Evolutionary conservation across 2,888 invertebrate species (phyloP).

Genomic region (Acanthosepion esculentum): DNA sequence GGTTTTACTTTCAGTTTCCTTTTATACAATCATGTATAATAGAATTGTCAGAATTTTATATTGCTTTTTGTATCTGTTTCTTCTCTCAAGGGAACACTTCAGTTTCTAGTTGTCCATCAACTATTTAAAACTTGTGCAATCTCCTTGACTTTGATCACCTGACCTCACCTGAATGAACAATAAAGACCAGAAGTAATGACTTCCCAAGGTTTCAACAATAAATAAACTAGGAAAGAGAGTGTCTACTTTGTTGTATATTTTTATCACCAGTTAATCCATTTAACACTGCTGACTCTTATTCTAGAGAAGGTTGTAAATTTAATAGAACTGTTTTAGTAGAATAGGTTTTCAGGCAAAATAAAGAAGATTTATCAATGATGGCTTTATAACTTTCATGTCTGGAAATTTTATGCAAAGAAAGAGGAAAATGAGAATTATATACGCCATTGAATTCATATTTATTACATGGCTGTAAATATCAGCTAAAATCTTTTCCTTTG

Average conservation of each 20-base stretch:
- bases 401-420: too few relatives aligned
- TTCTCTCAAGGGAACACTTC: background rate
- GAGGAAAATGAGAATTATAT: too few relatives aligned
- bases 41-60: background rate
- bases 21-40: background rate
- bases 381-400: too few relatives aligned
- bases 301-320: slow-evolving; percentile 4
- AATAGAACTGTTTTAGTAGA: background rate
- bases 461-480: too few relatives aligned
- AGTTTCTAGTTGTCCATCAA: slow-evolving; percentile 33
- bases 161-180: background rate
- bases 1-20: background rate
- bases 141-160: slow-evolving; percentile 9
- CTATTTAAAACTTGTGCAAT: background rate
- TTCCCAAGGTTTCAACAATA: background rate
- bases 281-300: background rate
- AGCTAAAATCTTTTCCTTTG: too few relatives aligned
- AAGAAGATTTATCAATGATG: background rate
- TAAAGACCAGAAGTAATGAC: background rate
- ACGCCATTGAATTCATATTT: too few relatives aligned
- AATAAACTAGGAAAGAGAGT: background rate
- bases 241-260: background rate
- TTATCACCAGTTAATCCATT: slow-evolving; percentile 8
- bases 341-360: background rate
- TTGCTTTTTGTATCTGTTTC: background rate